These are phyloP conservation scores for mouse (Mus musculus) DNA, from an alignment of 2,113 vertebrate genomes.

Conservation along the genomic window GRCm39 chr8:3746501-3747000, in stretches of 20 bases:
- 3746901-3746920: neutral
- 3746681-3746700: neutral
- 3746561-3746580: neutral
- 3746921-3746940: too few species aligned
- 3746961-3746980: too few species aligned
- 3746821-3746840: neutral
- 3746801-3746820: neutral
- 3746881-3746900: neutral
- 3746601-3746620: neutral
- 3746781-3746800: neutral
- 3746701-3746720: neutral
- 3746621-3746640: neutral
- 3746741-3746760: neutral
- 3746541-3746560: too few species aligned
- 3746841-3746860: neutral
- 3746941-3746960: too few species aligned
- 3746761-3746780: neutral
- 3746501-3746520: too few species aligned
- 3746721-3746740: neutral
- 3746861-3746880: neutral
- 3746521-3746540: too few species aligned
- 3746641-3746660: neutral
- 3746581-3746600: neutral
- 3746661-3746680: neutral
- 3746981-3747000: too few species aligned